A percentile compares a stretch with the other conserved stretches of the same genome.
Evolutionary conservation across 37 sponge, comb jelly and placozoan genomes (phyloP).

Genomic region (Dysidea cf. avara): DNA sequence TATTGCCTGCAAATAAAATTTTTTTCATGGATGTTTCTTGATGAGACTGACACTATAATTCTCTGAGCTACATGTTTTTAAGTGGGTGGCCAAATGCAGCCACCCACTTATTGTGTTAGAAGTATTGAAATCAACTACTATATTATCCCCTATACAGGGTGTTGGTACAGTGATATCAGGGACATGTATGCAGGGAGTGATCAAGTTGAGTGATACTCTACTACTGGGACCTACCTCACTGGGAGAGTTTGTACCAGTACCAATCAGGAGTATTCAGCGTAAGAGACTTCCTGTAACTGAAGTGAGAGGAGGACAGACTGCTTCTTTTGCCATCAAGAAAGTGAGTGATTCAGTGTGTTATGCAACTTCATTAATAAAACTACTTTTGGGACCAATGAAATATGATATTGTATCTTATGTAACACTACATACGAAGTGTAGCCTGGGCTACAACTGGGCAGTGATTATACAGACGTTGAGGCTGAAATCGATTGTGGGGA

Average conservation of each 20-base stretch:
- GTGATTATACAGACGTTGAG: too few species aligned
- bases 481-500: too few species aligned
- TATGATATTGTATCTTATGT: too few species aligned
- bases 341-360: constrained; percentile 27
- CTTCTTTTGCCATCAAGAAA: constrained; percentile 98
- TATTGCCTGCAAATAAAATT: too few species aligned
- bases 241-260: constrained; percentile 87
- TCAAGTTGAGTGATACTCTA: constrained; percentile 79
- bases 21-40: too few species aligned
- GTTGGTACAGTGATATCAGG: constrained; percentile 98
- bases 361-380: too few species aligned
- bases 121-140: neutral
- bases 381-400: too few species aligned
- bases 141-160: constrained; percentile 63
- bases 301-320: constrained; percentile 94
- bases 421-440: too few species aligned
- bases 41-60: too few species aligned
- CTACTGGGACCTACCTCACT: constrained; percentile 86
- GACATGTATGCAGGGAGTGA: constrained; percentile 88
- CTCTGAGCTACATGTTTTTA: too few species aligned
- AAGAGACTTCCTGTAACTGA: constrained; percentile 93
- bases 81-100: too few species aligned
- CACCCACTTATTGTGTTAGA: neutral
- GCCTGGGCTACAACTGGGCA: too few species aligned
- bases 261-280: constrained; percentile 88